phyloP scores from a whole-genome alignment of 2,113 vertebrate species.

The Macroglossus sobrinus region DNA sequence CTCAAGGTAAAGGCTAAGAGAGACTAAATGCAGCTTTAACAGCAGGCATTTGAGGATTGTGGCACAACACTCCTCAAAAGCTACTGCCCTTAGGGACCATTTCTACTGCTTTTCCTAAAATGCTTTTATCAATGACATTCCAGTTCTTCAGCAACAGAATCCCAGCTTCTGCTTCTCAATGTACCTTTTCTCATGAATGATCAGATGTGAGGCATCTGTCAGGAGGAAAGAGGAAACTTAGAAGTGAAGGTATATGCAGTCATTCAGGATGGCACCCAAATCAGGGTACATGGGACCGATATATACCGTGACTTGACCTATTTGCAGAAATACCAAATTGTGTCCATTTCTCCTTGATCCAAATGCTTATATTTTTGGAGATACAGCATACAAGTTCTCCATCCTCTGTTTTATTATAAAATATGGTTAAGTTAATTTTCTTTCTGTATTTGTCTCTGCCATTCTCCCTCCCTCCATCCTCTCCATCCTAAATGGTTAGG shows the following conservation, averaged over 20 bases:
- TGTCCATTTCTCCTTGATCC: not conserved
- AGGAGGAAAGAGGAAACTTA: not conserved
- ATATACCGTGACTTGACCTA: no score
- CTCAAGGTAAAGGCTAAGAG: not conserved
- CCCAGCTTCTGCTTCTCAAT: not conserved
- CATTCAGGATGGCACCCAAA: accelerated
- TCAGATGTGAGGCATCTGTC: not conserved
- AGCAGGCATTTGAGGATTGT: not conserved
- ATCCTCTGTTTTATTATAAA: not conserved
- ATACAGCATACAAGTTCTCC: not conserved
- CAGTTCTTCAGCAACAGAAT: not conserved
- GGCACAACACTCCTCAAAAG: not conserved
- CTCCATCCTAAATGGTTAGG: not conserved
- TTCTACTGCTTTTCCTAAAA: not conserved
- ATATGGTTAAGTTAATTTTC: not conserved
- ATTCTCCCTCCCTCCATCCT: not conserved
- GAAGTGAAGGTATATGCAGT: not conserved
- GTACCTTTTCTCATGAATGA: not conserved
- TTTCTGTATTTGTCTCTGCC: not conserved
- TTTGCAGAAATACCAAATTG: not conserved
- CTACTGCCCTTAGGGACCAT: not conserved
- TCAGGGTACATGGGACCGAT: accelerated
- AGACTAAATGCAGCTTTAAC: not conserved
- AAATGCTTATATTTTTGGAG: not conserved
- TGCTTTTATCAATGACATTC: not conserved